Percentiles rank a stretch among this genome's conserved stretches.
Evolutionary conservation across 2,797 vertebrate species (phyloP).

Genomic region (Sebastes trivittatus): DNA sequence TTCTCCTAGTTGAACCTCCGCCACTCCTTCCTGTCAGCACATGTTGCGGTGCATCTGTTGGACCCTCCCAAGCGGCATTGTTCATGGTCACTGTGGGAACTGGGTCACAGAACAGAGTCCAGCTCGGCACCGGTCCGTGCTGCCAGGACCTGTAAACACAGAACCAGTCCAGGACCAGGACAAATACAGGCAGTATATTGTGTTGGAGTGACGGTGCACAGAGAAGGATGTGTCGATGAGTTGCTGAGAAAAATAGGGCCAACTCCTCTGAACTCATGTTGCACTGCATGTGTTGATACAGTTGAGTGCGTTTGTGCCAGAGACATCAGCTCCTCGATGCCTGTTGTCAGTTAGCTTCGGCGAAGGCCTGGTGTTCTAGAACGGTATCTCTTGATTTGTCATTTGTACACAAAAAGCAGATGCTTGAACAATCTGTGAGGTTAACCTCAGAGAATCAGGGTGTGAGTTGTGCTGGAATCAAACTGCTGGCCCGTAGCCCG

Average conservation of each 20-base stretch:
- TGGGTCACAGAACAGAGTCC: conserved; percentile 62
- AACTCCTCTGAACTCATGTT: conserved; percentile 14
- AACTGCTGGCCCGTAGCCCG: conserved; percentile 25
- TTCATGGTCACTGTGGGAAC: conserved; percentile 68
- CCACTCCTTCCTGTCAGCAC: conserved; percentile 56
- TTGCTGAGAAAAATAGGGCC: not conserved
- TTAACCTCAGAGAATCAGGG: conserved; percentile 44
- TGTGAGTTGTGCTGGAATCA: conserved; percentile 50
- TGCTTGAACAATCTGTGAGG: conserved; percentile 27
- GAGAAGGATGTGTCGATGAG: not conserved
- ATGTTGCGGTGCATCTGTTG: conserved; percentile 69
- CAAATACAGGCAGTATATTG: not conserved
- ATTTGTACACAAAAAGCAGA: conserved; percentile 52
- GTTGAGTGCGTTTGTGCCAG: conserved; percentile 11
- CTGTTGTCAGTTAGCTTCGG: conserved; percentile 13
- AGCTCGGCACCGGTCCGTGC: conserved; percentile 30
- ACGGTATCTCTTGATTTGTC: conserved; percentile 21
- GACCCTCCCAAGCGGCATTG: conserved; percentile 38
- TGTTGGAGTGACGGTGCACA: not conserved
- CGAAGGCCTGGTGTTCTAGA: conserved; percentile 10
- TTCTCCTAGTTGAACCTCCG: conserved; percentile 47
- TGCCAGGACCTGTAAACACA: conserved; percentile 43
- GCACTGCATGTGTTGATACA: not conserved
- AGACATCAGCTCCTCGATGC: conserved; percentile 9
- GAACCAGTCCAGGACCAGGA: conserved; percentile 19